These are phyloP conservation scores for Drosophila robusta DNA, from an alignment of 2,888 invertebrate species.

Conservation along the genomic window DNA sequence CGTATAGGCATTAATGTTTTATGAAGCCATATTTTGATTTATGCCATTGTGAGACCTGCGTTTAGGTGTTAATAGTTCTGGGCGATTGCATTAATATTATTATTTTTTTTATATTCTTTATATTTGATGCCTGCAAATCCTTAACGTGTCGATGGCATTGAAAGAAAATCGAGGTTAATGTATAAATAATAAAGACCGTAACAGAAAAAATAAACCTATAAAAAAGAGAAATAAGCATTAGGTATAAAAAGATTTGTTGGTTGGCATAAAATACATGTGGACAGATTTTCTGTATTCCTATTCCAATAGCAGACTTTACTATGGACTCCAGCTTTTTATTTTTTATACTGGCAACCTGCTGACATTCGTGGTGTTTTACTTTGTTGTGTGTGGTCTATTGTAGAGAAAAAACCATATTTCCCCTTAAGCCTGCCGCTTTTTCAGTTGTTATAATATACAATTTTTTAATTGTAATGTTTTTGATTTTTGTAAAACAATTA, in stretches of 20 bases:
- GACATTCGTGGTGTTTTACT: too few species aligned
- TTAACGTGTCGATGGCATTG: conserved; percentile 29
- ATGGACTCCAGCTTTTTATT: too few species aligned
- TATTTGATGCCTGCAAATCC: conserved; percentile 43
- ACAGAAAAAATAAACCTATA: neutral
- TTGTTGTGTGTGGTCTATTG: too few species aligned
- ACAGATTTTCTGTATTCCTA: too few species aligned
- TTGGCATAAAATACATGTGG: too few species aligned
- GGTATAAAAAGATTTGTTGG: too few species aligned
- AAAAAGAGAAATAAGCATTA: neutral
- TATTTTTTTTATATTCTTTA: neutral
- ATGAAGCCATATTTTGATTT: conserved; percentile 72
- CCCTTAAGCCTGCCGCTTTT: too few species aligned
- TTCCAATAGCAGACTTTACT: too few species aligned
- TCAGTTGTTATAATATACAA: too few species aligned
- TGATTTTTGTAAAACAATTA: neutral
- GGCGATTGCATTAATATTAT: conserved; percentile 19
- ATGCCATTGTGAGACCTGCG: conserved; percentile 50
- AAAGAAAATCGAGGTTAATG: conserved; percentile 1
- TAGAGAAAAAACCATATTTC: too few species aligned
- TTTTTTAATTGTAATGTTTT: too few species aligned
- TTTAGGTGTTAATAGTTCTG: conserved; percentile 75
- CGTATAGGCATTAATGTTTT: conserved; percentile 66
- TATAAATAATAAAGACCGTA: conserved; percentile 4
- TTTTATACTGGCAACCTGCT: too few species aligned